Base-by-base conservation (phyloP, 2,888 invertebrate genomes). In the Uropetala carovei region DNA sequence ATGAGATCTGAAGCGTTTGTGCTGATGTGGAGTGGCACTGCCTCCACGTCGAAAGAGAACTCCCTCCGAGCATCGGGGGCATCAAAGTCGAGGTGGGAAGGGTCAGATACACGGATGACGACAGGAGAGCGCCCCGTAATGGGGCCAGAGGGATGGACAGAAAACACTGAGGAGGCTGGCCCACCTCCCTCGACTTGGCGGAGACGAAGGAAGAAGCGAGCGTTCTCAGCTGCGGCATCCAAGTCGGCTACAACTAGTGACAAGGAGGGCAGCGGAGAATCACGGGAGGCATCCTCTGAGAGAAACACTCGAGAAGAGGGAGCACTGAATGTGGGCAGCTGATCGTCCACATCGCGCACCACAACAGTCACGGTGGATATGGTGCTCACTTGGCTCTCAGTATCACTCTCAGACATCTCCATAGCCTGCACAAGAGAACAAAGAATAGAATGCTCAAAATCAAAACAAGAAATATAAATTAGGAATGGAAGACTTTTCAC, bases 311-410 rank as follows among this genome's bases (percentile, higher is more conserved):
- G 96, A 93, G 97, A 97, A 0, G 95, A 95, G 3, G 96, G 95
- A 93, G 96, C 95, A 94, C 97, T 98, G 93, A 98, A 98, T 93
- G 96, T 95, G 0, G 98, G 98, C 18, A 96, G 95, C 93, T 98
- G 97, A 94, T 98, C 98, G 93, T 98, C 98, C 0, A 97, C 96
- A 94, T 98, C 98, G 0, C 97, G 97, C 57, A 98, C 96, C 0
- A 98, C 97, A 68, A 98, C 97, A 0, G 98, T 98, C 0, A 98
- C 96, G 68, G 97, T 96, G 1, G 97, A 97, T 0, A 96, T 96
- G 0, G 97, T 96, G 59, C 96, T 96, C 93, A 97, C 97, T 0
- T 96, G 96, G 10, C 97, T 97, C 56, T 97, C 96, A 94, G 97
- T 96, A 81, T 97, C 96, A 94, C 97, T 97, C 64, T 97, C 97